phyloP scores from a whole-genome alignment of 2,888 invertebrate species.

The Lissonota sp. region DNA sequence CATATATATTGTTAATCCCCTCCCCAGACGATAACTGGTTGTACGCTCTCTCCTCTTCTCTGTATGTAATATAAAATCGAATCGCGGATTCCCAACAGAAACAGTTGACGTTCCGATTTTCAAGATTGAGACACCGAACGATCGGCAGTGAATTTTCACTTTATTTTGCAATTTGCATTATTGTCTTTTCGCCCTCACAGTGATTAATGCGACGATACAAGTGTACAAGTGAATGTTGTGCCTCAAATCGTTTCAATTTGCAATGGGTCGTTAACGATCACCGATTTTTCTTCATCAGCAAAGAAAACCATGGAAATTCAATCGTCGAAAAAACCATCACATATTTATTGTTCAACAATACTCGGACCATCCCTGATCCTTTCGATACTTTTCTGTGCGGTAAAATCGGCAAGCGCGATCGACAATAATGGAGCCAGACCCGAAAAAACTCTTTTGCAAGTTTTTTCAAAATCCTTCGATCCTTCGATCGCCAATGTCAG shows the following conservation, averaged over 20 bases:
- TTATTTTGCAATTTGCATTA: not conserved
- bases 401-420: not conserved
- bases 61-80: slow-evolving; percentile 74
- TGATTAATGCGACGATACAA: too few relatives aligned
- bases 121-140: slow-evolving; percentile 55
- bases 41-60: slow-evolving; percentile 13
- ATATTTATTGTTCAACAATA: not conserved
- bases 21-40: slow-evolving; percentile 55
- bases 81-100: slow-evolving; percentile 72
- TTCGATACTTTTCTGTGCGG: not conserved
- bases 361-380: not conserved
- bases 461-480: slow-evolving; percentile 72
- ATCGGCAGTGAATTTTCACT: slow-evolving; percentile 21
- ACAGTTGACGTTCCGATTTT: slow-evolving; percentile 67
- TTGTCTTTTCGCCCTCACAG: too few relatives aligned
- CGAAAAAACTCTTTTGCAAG: slow-evolving; percentile 71
- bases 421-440: slow-evolving; percentile 61
- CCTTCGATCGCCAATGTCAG: slow-evolving; percentile 71
- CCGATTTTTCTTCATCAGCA: slow-evolving; percentile 15
- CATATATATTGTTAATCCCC: slow-evolving; percentile 38
- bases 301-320: slow-evolving; percentile 27
- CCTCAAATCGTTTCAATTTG: slow-evolving; percentile 25
- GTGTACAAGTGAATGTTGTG: not conserved
- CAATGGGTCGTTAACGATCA: slow-evolving; percentile 13
- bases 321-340: not conserved